phyloP scores from a whole-genome alignment of 2,797 vertebrate species.

The Heteromormyrus szaboi region DNA sequence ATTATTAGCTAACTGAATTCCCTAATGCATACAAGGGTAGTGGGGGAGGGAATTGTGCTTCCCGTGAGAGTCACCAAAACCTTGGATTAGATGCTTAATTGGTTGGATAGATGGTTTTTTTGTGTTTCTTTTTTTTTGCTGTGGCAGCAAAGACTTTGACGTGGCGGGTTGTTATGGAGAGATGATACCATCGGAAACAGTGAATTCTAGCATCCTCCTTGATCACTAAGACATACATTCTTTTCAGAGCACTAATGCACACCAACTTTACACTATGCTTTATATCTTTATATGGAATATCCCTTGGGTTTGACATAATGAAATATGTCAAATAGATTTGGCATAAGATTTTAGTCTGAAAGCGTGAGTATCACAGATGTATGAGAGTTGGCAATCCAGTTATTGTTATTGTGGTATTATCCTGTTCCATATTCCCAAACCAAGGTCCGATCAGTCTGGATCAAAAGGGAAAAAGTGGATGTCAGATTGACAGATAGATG shows the following conservation, averaged over 20 bases:
- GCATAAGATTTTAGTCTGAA: background rate
- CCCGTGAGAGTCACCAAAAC: background rate
- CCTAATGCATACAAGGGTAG: background rate
- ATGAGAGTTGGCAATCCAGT: background rate
- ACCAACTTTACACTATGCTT: background rate
- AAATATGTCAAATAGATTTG: background rate
- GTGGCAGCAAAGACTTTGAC: background rate
- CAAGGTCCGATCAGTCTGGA: background rate
- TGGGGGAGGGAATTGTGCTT: background rate
- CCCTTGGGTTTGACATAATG: background rate
- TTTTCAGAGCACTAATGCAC: background rate
- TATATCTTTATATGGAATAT: background rate
- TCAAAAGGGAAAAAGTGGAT: background rate
- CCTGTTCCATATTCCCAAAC: background rate
- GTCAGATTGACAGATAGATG: background rate
- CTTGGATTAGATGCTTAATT: background rate
- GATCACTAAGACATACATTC: background rate
- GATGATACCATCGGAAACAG: background rate
- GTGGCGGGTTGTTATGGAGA: background rate
- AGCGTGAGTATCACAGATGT: background rate
- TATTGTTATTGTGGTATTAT: background rate
- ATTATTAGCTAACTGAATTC: background rate
- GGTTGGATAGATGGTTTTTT: background rate
- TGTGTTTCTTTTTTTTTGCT: background rate
- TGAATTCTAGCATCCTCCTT: background rate